Percentiles rank a stretch among this genome's conserved stretches.
These are phyloP conservation scores for Uromys caudimaculatus DNA, from an alignment of 2,797 vertebrate species.

Conservation along the genomic window DNA sequence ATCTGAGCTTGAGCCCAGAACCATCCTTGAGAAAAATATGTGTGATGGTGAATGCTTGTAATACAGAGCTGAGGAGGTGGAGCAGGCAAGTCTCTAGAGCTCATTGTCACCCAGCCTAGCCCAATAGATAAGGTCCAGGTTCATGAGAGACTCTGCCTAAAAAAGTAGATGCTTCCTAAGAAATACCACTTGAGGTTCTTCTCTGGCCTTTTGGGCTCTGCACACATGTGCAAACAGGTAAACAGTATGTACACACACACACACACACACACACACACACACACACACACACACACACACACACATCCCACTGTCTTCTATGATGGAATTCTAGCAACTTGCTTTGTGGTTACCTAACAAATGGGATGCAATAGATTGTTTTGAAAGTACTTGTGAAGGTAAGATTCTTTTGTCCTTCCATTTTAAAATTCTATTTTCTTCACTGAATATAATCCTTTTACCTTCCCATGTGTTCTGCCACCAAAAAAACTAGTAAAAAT, in stretches of 20 bases:
- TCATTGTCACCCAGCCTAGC: not conserved
- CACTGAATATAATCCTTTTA: not conserved
- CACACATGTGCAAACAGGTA: not conserved
- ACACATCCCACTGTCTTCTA: not conserved
- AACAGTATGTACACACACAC: not conserved
- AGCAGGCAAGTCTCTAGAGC: not conserved
- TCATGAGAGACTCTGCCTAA: not conserved
- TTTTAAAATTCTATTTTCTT: constrained; percentile 45
- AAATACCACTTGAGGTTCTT: not conserved
- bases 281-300: not conserved
- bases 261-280: not conserved
- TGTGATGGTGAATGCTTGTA: not conserved
- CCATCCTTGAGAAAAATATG: not conserved
- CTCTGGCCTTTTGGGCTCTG: not conserved
- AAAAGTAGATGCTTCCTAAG: not conserved
- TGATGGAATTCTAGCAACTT: not conserved
- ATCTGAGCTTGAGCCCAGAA: not conserved
- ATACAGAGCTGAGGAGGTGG: too few species aligned
- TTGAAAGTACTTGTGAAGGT: constrained; percentile 20
- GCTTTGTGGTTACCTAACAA: not conserved
- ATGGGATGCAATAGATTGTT: not conserved
- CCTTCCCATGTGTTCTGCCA: not conserved
- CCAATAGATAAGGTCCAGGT: not conserved
- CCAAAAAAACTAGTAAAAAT: constrained; percentile 46
- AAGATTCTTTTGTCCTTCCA: constrained; percentile 1